phyloP scores from a whole-genome alignment of 2,888 invertebrate species.

The Ormyrus labotus region DNA sequence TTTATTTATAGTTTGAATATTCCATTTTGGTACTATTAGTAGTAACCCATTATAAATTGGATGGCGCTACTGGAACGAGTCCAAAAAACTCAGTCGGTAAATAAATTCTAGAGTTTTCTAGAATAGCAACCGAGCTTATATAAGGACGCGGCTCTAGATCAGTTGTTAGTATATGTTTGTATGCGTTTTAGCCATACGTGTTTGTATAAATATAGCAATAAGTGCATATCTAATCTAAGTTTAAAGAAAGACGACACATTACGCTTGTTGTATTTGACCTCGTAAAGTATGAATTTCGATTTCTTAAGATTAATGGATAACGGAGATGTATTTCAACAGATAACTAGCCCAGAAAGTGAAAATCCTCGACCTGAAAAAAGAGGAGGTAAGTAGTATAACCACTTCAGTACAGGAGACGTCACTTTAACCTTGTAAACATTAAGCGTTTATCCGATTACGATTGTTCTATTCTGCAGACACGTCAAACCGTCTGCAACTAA shows the following conservation, averaged over 20 bases:
- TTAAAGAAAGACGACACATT: background rate
- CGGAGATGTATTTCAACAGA: background rate
- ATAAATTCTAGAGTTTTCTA: conserved; percentile 33
- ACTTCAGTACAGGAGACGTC: background rate
- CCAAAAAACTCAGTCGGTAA: conserved; percentile 4
- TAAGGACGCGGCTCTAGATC: background rate
- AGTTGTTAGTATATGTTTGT: background rate
- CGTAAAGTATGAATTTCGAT: conserved; percentile 26
- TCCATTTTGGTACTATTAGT: no score
- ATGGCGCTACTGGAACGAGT: no score
- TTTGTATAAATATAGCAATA: background rate
- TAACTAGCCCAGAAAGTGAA: no score
- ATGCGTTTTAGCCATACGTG: no score
- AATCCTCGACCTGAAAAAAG: no score
- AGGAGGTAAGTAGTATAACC: conserved; percentile 7
- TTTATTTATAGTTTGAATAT: no score
- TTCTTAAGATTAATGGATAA: conserved; percentile 15
- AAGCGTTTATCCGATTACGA: no score
- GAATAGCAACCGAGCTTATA: conserved; percentile 25
- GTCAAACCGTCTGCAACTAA: background rate
- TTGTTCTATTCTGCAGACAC: background rate
- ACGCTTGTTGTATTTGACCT: background rate
- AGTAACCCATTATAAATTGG: no score
- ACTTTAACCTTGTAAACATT: conserved; percentile 4
- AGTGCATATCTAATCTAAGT: background rate